Evolutionary conservation across 2,797 vertebrate genomes (phyloP).

Genomic region (Urophycis tenuis): DNA sequence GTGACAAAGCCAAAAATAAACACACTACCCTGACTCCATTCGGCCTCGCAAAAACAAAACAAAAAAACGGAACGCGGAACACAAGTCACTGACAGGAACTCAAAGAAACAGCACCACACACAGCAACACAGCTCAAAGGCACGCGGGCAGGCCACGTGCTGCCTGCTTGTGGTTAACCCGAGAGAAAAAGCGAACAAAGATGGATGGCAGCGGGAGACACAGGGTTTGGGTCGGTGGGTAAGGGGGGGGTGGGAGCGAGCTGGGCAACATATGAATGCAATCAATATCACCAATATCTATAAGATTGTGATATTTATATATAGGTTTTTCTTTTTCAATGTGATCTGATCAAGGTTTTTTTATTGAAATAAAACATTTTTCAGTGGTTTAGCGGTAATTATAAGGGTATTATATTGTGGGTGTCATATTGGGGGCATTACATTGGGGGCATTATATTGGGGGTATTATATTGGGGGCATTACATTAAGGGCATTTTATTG

Average conservation of each 20-base stretch:
- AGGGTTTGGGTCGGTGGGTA: constrained; percentile 23
- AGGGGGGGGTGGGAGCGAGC: background rate
- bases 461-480: no score
- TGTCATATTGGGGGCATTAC: no score
- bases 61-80: background rate
- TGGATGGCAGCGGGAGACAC: constrained; percentile 10
- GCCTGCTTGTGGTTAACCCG: background rate
- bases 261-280: background rate
- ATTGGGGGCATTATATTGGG: no score
- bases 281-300: background rate
- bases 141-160: constrained; percentile 18
- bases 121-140: constrained; percentile 18
- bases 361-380: background rate
- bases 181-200: constrained; percentile 13
- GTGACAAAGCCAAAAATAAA: background rate
- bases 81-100: background rate
- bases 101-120: background rate
- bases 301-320: background rate
- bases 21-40: background rate
- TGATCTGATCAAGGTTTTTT: background rate
- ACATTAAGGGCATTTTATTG: no score
- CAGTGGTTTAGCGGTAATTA: background rate
- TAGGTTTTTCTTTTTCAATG: background rate
- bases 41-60: background rate
- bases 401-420: no score